Conservation (phyloP, 2,113 vertebrate genomes). For the Peucedramus taeniatus region DNA sequence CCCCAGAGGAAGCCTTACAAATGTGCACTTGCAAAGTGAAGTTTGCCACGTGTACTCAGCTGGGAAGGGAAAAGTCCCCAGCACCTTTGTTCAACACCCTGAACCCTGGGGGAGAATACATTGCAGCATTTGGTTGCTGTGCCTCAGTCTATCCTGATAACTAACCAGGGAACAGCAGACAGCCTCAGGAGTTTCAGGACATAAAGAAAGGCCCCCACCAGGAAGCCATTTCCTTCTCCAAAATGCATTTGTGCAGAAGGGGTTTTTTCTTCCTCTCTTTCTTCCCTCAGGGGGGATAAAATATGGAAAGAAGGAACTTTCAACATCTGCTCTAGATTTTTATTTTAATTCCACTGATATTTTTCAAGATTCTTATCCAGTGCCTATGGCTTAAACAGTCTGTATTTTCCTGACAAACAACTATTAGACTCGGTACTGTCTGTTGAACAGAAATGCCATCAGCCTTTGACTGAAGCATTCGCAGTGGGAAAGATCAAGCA, state of each 20-base stretch:
- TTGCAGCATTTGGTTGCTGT: neutral
- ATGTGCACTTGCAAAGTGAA: neutral
- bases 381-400: neutral
- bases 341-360: neutral
- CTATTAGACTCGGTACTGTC: neutral
- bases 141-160: neutral
- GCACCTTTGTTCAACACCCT: neutral
- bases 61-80: neutral
- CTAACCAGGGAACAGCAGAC: neutral
- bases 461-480: neutral
- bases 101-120: neutral
- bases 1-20: conserved; percentile 14
- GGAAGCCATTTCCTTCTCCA: conserved; percentile 57
- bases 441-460: neutral
- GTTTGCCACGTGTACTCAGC: neutral
- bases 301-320: conserved; percentile 9
- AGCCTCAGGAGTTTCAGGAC: neutral
- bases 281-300: neutral
- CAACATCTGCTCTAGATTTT: conserved; percentile 33
- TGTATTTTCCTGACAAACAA: neutral
- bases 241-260: conserved; percentile 30
- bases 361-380: neutral
- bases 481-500: neutral
- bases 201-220: neutral
- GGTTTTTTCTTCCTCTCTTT: neutral